Evolutionary conservation across 1,140 invertebrate species (phyloP).

Genomic region (Ridgeia piscesae): DNA sequence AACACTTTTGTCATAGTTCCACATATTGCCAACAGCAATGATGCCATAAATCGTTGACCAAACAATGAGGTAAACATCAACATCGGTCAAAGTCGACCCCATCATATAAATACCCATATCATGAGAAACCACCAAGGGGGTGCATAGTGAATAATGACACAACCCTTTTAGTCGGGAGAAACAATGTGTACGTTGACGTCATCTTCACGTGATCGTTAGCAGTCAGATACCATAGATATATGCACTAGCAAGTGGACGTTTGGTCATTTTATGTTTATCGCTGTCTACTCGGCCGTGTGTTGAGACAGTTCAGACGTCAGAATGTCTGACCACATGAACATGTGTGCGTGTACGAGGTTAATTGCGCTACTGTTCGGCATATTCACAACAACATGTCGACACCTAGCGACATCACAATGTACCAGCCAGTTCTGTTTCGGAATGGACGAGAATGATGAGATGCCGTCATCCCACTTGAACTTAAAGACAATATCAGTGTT

Average conservation of each 20-base stretch:
- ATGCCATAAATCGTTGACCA: not conserved
- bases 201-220: not conserved
- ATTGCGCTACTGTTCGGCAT: not conserved
- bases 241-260: not conserved
- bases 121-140: not conserved
- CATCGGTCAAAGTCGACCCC: not conserved
- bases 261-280: not conserved
- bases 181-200: not conserved
- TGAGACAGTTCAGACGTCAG: not conserved
- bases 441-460: not conserved
- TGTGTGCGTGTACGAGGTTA: not conserved
- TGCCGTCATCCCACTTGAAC: not conserved
- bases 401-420: not conserved
- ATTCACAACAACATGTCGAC: not conserved
- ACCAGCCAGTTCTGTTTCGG: not conserved
- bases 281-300: not conserved
- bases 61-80: constrained; percentile 6
- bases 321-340: not conserved
- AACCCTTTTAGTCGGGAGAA: not conserved
- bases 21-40: not conserved
- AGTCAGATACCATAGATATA: not conserved
- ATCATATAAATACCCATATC: not conserved
- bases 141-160: not conserved
- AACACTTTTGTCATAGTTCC: not conserved
- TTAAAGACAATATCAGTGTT: not conserved